Evolutionary conservation across 1,140 invertebrate species (phyloP).

Genomic region (Ceratitis capitata): DNA sequence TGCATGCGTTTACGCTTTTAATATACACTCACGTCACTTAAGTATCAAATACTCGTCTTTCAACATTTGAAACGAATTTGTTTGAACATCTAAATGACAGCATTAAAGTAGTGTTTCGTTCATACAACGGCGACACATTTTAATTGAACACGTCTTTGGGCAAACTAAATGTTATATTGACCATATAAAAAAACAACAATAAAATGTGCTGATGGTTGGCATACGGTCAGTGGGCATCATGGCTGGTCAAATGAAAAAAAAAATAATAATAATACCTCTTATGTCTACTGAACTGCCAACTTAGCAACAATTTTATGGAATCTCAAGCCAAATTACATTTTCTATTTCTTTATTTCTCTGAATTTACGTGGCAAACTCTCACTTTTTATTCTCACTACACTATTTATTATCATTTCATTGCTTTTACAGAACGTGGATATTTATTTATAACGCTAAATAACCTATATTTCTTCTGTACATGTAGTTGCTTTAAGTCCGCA

Average conservation of each 20-base stretch:
- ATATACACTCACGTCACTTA: too few relatives aligned
- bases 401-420: neutral
- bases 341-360: neutral
- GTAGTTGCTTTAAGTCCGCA: conserved; percentile 9
- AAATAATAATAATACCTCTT: neutral
- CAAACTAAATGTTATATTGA: neutral
- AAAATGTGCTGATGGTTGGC: neutral
- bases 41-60: too few relatives aligned
- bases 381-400: neutral
- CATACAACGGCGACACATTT: neutral
- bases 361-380: neutral
- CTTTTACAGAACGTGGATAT: neutral
- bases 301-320: conserved; percentile 3
- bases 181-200: neutral
- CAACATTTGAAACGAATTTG: too few relatives aligned
- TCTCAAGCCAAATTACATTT: neutral
- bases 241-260: neutral
- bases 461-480: conserved; percentile 21
- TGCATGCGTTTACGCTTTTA: too few relatives aligned
- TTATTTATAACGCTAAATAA: neutral
- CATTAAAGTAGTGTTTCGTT: neutral
- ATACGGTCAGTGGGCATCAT: neutral
- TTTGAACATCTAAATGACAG: neutral
- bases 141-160: neutral
- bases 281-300: neutral